Conservation (phyloP, 2,888 invertebrate species). For the Blastobasis adustella region DNA sequence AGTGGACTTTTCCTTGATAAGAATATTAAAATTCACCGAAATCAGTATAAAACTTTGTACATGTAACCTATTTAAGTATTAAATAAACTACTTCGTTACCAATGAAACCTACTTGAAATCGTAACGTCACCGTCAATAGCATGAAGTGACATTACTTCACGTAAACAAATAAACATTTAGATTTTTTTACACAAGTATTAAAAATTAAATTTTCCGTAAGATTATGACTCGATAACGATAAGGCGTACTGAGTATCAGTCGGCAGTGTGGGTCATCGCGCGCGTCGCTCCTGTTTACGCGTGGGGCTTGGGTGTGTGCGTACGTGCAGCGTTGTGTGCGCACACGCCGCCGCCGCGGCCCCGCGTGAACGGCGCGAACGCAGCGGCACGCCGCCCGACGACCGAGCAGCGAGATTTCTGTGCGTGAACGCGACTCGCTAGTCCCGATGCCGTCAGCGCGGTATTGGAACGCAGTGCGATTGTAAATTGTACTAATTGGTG, state of each 20-base stretch:
- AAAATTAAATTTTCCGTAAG: constrained; percentile 21
- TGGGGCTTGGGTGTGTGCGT: constrained; percentile 25
- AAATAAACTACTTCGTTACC: no score
- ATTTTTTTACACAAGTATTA: background rate
- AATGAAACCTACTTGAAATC: no score
- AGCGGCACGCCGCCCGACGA: constrained; percentile 46
- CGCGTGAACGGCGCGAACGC: constrained; percentile 56
- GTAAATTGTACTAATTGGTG: constrained; percentile 71
- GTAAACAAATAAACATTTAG: background rate
- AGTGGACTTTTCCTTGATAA: no score
- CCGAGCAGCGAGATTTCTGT: constrained; percentile 56
- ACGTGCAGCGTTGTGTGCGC: constrained; percentile 27
- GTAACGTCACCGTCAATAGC: background rate
- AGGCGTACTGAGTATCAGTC: constrained; percentile 29
- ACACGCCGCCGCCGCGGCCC: constrained; percentile 32
- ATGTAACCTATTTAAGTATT: no score
- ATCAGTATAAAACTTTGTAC: no score
- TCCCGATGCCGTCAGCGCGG: constrained; percentile 66
- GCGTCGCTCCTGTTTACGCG: constrained; percentile 39
- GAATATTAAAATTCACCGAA: no score
- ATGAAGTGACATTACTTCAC: background rate
- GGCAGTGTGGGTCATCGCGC: constrained; percentile 27
- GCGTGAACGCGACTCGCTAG: constrained; percentile 64
- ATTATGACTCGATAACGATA: constrained; percentile 28
- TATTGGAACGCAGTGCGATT: constrained; percentile 59